phyloP scores from a whole-genome alignment of 2,888 invertebrate species.

The Dynastes maya region DNA sequence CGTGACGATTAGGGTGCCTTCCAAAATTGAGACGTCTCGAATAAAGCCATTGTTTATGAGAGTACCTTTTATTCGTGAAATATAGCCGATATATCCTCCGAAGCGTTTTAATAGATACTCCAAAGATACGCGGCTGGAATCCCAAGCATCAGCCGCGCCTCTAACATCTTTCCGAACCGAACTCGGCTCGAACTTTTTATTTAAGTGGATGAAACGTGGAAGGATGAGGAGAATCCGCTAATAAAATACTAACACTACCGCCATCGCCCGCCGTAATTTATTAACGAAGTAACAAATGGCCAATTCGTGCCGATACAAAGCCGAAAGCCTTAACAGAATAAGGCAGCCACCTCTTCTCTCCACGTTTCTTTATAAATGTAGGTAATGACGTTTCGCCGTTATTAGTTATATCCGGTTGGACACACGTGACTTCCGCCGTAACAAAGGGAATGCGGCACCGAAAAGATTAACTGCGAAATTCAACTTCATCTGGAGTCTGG shows the following conservation, averaged over 20 bases:
- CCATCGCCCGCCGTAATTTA: conserved; percentile 54
- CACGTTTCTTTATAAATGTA: conserved; percentile 59
- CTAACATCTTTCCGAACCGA: not conserved
- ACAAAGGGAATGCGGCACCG: conserved; percentile 53
- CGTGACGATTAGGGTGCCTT: conserved; percentile 22
- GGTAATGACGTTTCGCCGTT: conserved; percentile 64
- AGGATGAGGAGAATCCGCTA: not conserved
- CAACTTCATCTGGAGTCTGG: conserved; percentile 10
- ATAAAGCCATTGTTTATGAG: conserved; percentile 39
- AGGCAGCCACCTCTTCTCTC: conserved; percentile 58
- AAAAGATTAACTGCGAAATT: conserved; percentile 24
- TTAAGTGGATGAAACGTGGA: conserved; percentile 22
- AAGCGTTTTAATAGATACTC: conserved; percentile 34
- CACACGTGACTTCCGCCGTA: conserved; percentile 62
- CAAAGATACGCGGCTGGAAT: conserved; percentile 1
- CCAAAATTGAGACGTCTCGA: conserved; percentile 30
- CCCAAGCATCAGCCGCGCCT: not conserved
- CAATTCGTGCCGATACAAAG: conserved; percentile 59
- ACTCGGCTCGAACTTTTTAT: conserved; percentile 26
- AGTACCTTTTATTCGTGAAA: conserved; percentile 31
- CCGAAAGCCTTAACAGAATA: conserved; percentile 62
- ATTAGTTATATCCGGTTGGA: conserved; percentile 66
- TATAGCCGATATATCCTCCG: conserved; percentile 34
- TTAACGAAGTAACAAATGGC: conserved; percentile 59
- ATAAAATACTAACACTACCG: not conserved